These are phyloP conservation scores for Isoperla grammatica DNA, from an alignment of 2,888 invertebrate genomes.

Conservation along the genomic window DNA sequence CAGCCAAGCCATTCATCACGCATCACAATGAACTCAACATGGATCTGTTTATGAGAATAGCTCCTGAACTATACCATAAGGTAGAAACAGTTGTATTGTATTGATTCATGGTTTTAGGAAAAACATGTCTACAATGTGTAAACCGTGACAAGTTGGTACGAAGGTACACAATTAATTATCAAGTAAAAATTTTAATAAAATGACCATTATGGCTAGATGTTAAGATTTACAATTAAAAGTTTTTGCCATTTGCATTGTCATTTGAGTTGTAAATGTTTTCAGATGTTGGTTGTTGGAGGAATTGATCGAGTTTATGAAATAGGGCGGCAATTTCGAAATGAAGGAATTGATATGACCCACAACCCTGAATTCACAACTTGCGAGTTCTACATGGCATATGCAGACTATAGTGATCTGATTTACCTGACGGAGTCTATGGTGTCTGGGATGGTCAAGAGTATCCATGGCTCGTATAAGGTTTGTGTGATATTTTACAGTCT, in stretches of 20 bases:
- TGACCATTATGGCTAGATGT: no score
- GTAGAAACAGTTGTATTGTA: slow-evolving; percentile 38
- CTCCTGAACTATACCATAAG: slow-evolving; percentile 96
- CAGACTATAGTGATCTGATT: slow-evolving; percentile 96
- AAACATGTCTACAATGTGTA: no score
- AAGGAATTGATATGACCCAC: slow-evolving; percentile 98
- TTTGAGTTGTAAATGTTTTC: no score
- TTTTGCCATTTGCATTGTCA: no score
- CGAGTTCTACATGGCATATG: slow-evolving; percentile 99
- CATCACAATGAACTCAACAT: slow-evolving; percentile 98
- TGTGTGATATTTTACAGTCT: no score
- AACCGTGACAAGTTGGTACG: no score
- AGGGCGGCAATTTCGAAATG: slow-evolving; percentile 93
- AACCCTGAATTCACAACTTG: slow-evolving; percentile 99
- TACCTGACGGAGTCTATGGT: slow-evolving; percentile 85
- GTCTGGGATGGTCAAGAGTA: slow-evolving; percentile 87
- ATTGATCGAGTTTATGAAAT: slow-evolving; percentile 91
- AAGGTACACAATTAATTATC: no score
- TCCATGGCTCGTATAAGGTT: slow-evolving; percentile 82
- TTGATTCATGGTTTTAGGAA: no score
- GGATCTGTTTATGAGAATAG: slow-evolving; percentile 96
- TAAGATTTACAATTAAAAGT: no score
- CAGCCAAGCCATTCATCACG: slow-evolving; percentile 97
- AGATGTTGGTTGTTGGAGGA: slow-evolving; percentile 97
- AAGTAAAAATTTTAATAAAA: no score